These are phyloP conservation scores for Drosophila bifasciata DNA, from an alignment of 1,140 invertebrate genomes.

Conservation along the genomic window DNA sequence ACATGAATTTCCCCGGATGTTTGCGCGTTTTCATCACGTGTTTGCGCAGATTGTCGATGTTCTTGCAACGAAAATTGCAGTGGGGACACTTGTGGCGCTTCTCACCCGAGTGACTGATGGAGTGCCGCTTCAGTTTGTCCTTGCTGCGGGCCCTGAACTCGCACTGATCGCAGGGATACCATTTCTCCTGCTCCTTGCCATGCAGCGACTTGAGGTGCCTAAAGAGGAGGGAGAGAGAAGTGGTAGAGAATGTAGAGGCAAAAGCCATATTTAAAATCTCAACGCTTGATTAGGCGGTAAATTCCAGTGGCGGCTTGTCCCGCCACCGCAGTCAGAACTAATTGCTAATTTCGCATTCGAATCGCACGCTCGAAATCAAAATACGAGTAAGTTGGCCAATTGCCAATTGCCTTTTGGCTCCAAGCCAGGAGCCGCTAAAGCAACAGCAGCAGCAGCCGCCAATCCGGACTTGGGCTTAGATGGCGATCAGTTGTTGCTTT, in stretches of 20 bases:
- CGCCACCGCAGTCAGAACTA: constrained; percentile 61
- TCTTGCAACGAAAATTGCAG: constrained; percentile 91
- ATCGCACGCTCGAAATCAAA: constrained; percentile 74
- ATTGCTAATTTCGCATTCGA: constrained; percentile 78
- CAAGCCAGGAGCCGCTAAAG: constrained; percentile 26
- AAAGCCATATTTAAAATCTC: constrained; percentile 74
- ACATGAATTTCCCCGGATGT: constrained; percentile 91
- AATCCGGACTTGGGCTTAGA: constrained; percentile 44
- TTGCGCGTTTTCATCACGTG: constrained; percentile 92
- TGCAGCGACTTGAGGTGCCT: constrained; percentile 67
- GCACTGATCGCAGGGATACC: constrained; percentile 87
- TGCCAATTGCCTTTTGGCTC: constrained; percentile 41
- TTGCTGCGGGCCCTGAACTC: constrained; percentile 87
- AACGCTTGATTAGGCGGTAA: constrained; percentile 64
- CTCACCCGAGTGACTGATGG: constrained; percentile 90
- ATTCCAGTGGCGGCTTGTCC: constrained; percentile 72
- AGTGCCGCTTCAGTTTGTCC: constrained; percentile 91
- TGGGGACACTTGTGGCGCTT: constrained; percentile 95
- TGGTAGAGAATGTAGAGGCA: constrained; percentile 10
- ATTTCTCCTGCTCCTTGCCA: constrained; percentile 64
- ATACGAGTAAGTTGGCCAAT: constrained; percentile 69
- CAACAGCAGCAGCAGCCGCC: constrained; percentile 15
- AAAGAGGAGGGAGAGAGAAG: background rate
- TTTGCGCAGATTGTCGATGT: constrained; percentile 93
- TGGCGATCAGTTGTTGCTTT: constrained; percentile 34